Percentiles rank a stretch among this genome's conserved stretches.
phyloP scores from a whole-genome alignment of 1,140 invertebrate species.

The Drosophila auraria region DNA sequence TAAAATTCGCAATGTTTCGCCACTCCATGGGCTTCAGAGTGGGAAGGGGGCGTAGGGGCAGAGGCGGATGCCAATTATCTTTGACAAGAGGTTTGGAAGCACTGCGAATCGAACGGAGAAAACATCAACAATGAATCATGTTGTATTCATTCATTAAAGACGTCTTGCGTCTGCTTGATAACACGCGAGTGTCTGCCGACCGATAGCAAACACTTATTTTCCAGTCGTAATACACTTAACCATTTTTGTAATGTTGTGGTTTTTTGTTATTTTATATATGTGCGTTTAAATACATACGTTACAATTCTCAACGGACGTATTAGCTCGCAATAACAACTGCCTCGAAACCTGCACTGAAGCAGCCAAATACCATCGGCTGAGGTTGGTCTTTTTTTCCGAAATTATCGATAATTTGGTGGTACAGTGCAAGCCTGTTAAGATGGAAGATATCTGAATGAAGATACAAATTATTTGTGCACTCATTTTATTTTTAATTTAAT shows the following conservation, averaged over 20 bases:
- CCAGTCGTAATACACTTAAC: not conserved
- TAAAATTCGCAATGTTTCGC: not conserved
- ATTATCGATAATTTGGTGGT: constrained; percentile 22
- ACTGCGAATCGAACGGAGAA: constrained; percentile 34
- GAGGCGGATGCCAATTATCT: constrained; percentile 41
- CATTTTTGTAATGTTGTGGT: constrained; percentile 2
- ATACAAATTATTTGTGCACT: too few species aligned
- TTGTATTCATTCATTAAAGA: constrained; percentile 25
- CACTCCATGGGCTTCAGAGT: constrained; percentile 13
- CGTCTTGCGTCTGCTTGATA: constrained; percentile 12
- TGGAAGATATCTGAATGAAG: not conserved
- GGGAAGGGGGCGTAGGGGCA: not conserved
- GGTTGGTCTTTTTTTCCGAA: constrained; percentile 6
- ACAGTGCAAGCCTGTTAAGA: not conserved
- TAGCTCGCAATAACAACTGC: constrained; percentile 26
- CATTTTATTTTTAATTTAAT: too few species aligned
- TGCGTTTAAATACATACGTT: constrained; percentile 14
- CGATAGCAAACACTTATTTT: not conserved
- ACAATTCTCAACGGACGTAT: constrained; percentile 1
- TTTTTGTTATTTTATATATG: constrained; percentile 7
- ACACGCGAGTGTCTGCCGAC: constrained; percentile 5
- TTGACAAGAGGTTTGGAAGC: constrained; percentile 18
- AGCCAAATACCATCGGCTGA: constrained; percentile 4
- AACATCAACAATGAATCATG: constrained; percentile 47
- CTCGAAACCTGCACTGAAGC: constrained; percentile 26